These are phyloP conservation scores for Drosophila neonasuta DNA, from an alignment of 2,888 invertebrate species.

Conservation along the genomic window DNA sequence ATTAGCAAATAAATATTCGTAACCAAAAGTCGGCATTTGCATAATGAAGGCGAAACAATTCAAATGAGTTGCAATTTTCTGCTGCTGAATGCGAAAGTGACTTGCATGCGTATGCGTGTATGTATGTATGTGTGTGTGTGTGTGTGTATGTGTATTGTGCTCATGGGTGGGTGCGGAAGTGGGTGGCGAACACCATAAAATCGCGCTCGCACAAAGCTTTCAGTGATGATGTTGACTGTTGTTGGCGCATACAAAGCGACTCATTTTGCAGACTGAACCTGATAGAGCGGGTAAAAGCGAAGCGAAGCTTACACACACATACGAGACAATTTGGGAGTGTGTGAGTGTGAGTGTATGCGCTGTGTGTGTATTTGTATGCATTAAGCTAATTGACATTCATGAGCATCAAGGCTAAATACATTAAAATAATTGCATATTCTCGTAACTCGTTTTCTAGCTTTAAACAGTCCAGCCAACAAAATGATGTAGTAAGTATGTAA, in stretches of 20 bases:
- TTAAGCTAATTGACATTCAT: constrained; percentile 73
- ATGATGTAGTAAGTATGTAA: constrained; percentile 9
- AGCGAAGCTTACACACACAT: constrained; percentile 24
- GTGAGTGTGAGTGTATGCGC: constrained; percentile 11
- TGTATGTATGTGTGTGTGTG: constrained; percentile 6
- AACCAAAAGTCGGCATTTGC: constrained; percentile 61
- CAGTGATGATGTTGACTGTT: constrained; percentile 39
- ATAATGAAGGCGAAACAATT: constrained; percentile 68
- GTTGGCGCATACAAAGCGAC: constrained; percentile 71
- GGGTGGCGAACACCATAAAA: constrained; percentile 54
- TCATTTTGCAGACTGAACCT: constrained; percentile 58
- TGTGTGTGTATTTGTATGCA: constrained; percentile 37
- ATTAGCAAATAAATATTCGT: constrained; percentile 70
- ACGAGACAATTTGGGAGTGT: constrained; percentile 39
- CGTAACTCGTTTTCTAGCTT: constrained; percentile 52
- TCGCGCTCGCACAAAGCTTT: constrained; percentile 45
- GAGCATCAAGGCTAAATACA: constrained; percentile 74
- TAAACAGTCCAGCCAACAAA: constrained; percentile 21
- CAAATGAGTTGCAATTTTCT: constrained; percentile 71
- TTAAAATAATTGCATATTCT: constrained; percentile 76
- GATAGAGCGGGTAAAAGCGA: constrained; percentile 24
- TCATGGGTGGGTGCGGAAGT: constrained; percentile 63
- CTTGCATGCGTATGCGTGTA: constrained; percentile 13
- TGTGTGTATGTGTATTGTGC: constrained; percentile 1
- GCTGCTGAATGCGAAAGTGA: constrained; percentile 57